phyloP scores from a whole-genome alignment of 2,888 invertebrate species.

The Blomia tropicalis region DNA sequence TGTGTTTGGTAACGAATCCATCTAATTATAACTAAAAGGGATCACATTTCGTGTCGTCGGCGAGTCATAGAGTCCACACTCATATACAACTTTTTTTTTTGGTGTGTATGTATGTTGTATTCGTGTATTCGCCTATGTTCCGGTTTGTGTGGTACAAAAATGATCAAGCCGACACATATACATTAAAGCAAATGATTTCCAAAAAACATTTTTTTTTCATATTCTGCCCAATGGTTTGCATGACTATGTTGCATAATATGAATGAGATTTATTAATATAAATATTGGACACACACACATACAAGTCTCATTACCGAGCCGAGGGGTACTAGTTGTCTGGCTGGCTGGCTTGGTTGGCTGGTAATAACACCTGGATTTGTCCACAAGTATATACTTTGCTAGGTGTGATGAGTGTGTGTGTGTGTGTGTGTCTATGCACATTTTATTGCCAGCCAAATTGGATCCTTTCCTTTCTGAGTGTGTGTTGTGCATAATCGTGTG shows the following conservation, averaged over 20 bases:
- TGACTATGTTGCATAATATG: not conserved
- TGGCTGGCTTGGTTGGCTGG: not conserved
- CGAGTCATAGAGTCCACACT: too few species aligned
- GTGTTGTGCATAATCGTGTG: too few species aligned
- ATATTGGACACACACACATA: too few species aligned
- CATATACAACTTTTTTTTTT: too few species aligned
- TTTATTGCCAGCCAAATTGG: too few species aligned
- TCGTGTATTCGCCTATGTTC: too few species aligned
- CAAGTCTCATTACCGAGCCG: not conserved
- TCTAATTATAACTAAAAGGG: constrained; percentile 9
- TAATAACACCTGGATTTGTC: constrained; percentile 8
- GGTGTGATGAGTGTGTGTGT: not conserved
- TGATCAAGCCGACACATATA: not conserved
- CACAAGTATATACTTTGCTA: not conserved
- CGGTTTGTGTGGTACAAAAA: too few species aligned
- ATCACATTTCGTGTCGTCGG: not conserved
- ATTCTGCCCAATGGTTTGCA: constrained; percentile 1
- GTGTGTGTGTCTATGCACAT: too few species aligned
- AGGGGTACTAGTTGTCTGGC: not conserved
- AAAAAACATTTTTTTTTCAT: too few species aligned
- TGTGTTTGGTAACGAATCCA: not conserved
- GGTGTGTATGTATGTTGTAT: too few species aligned
- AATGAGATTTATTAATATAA: constrained; percentile 5
- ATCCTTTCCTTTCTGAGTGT: too few species aligned
- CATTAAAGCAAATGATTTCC: too few species aligned